A percentile compares a stretch with the other conserved stretches of the same genome.
Evolutionary conservation across 2,888 invertebrate species (phyloP).

Genomic region (Meteorus colon): DNA sequence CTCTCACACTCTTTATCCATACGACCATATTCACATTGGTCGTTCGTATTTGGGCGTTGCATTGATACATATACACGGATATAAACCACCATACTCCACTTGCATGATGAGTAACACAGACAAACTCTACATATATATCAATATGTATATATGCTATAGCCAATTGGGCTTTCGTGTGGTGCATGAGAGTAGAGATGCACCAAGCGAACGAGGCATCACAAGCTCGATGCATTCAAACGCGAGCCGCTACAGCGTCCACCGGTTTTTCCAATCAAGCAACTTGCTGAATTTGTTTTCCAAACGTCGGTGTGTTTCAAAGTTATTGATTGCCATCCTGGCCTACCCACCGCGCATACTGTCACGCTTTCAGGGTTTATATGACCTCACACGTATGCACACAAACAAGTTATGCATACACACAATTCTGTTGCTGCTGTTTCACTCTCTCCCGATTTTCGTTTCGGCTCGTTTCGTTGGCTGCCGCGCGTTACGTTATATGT

Average conservation of each 20-base stretch:
- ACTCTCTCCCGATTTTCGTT: slow-evolving; percentile 60
- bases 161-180: slow-evolving; percentile 25
- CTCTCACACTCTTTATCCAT: neutral
- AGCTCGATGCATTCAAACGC: slow-evolving; percentile 56
- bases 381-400: slow-evolving; percentile 29
- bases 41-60: neutral
- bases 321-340: slow-evolving; percentile 64
- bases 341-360: slow-evolving; percentile 44
- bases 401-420: slow-evolving; percentile 5
- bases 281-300: slow-evolving; percentile 63
- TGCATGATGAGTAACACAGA: slow-evolving; percentile 11
- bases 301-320: slow-evolving; percentile 60
- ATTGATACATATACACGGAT: neutral
- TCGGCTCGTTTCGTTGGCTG: slow-evolving; percentile 70
- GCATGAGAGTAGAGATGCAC: slow-evolving; percentile 7
- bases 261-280: slow-evolving; percentile 64
- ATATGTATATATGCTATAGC: neutral
- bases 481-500: slow-evolving; percentile 70
- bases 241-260: slow-evolving; percentile 46
- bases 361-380: slow-evolving; percentile 33
- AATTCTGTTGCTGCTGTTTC: slow-evolving; percentile 13
- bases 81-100: neutral
- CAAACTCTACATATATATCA: neutral
- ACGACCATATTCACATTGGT: neutral
- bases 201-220: slow-evolving; percentile 42